Percentiles rank a stretch among this genome's conserved stretches.
phyloP scores from a whole-genome alignment of 2,113 vertebrate species.

The Nesospiza acunhae region DNA sequence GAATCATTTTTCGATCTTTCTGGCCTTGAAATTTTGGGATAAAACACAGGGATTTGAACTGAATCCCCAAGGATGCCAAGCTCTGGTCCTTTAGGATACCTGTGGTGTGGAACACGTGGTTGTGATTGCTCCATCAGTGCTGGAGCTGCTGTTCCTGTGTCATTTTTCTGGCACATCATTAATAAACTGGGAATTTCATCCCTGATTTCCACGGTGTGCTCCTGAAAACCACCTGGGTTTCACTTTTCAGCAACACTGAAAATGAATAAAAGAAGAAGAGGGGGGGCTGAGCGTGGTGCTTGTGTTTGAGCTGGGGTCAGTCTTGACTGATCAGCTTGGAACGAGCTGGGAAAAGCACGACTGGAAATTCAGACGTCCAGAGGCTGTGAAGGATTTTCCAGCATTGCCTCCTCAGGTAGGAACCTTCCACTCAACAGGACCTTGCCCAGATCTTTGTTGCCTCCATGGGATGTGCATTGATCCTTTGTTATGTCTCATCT shows the following conservation, averaged over 20 bases:
- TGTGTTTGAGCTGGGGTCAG: slow-evolving; percentile 39
- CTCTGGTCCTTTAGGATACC: slow-evolving; percentile 29
- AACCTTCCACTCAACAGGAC: not conserved
- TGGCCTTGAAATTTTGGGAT: too few relatives aligned
- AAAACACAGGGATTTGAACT: too few relatives aligned
- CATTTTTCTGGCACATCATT: slow-evolving; percentile 75
- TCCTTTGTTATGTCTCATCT: not conserved
- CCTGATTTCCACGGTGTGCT: slow-evolving; percentile 78
- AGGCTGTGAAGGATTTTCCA: not conserved
- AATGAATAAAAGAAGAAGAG: not conserved
- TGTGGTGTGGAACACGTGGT: slow-evolving; percentile 48
- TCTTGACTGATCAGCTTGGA: not conserved
- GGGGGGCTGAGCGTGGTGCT: not conserved
- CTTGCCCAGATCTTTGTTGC: not conserved
- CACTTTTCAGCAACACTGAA: slow-evolving; percentile 60
- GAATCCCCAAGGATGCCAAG: too few relatives aligned
- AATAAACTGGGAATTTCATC: slow-evolving; percentile 82
- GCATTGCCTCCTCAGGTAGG: not conserved
- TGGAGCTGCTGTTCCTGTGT: slow-evolving; percentile 61
- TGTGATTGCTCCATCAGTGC: slow-evolving; percentile 71
- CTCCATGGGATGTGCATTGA: rapidly evolving
- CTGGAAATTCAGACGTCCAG: not conserved
- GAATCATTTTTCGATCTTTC: too few relatives aligned
- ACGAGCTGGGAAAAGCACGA: not conserved
- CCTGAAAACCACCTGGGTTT: slow-evolving; percentile 80